Conservation (phyloP, 2,888 invertebrate species). For the Acleris laterana region DNA sequence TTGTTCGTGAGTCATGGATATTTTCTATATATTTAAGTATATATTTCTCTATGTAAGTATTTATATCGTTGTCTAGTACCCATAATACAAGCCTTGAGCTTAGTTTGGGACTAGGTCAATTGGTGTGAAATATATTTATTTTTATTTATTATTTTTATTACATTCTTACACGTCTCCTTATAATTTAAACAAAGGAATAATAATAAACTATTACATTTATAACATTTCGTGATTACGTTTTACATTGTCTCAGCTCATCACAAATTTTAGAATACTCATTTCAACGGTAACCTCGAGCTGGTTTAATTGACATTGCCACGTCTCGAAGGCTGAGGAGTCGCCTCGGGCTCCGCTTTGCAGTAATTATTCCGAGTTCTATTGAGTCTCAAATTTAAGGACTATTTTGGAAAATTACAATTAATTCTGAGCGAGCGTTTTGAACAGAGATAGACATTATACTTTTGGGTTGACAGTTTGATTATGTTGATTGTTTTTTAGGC, state of each 20-base stretch:
- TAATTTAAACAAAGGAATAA: background rate
- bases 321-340: background rate
- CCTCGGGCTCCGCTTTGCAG: conserved; percentile 10
- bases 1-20: too few relatives aligned
- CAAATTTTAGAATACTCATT: conserved; percentile 6
- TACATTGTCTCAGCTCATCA: too few relatives aligned
- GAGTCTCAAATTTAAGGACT: conserved; percentile 26
- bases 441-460: background rate
- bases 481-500: too few relatives aligned
- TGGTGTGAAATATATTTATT: too few relatives aligned
- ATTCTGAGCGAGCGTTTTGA: background rate
- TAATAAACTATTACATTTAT: background rate
- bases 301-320: conserved; percentile 25
- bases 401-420: conserved; percentile 31
- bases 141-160: too few relatives aligned
- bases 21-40: too few relatives aligned
- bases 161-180: background rate
- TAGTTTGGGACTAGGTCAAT: too few relatives aligned
- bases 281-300: conserved; percentile 7
- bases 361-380: conserved; percentile 30
- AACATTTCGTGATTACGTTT: too few relatives aligned
- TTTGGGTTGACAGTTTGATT: too few relatives aligned
- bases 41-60: too few relatives aligned
- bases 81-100: too few relatives aligned
- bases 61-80: too few relatives aligned